Evolutionary conservation across 1,140 invertebrate species (phyloP).

Genomic region (Drosophila hydei): DNA sequence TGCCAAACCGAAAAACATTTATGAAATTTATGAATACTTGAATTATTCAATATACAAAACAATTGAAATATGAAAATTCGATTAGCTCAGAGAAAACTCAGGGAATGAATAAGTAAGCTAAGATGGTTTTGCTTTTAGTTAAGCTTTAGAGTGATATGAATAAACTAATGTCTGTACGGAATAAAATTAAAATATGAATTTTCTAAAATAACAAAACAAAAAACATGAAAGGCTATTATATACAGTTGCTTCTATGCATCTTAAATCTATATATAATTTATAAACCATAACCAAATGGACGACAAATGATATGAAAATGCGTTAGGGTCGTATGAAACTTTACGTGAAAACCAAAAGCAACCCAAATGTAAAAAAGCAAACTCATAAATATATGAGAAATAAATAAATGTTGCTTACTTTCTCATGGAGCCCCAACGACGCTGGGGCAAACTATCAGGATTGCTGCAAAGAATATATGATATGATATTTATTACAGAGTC

Average conservation of each 20-base stretch:
- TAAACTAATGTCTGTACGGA: neutral
- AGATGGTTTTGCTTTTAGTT: neutral
- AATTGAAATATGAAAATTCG: slow-evolving; percentile 25
- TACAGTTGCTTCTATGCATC: neutral
- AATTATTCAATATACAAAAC: slow-evolving; percentile 3
- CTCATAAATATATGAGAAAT: slow-evolving; percentile 25
- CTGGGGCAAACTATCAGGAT: slow-evolving; percentile 88
- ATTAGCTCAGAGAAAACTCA: neutral
- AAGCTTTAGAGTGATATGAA: too few relatives aligned
- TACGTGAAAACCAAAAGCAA: slow-evolving; percentile 43
- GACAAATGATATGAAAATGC: slow-evolving; percentile 30
- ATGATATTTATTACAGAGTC: slow-evolving; percentile 20
- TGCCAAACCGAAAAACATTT: slow-evolving; percentile 37
- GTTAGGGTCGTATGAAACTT: slow-evolving; percentile 46
- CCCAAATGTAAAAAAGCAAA: slow-evolving; percentile 16
- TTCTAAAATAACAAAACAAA: neutral
- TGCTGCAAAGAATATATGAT: slow-evolving; percentile 84
- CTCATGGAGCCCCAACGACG: slow-evolving; percentile 91
- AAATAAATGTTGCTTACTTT: slow-evolving; percentile 86
- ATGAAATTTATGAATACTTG: slow-evolving; percentile 36
- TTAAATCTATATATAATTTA: neutral
- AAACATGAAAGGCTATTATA: neutral
- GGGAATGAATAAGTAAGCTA: too few relatives aligned
- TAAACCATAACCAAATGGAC: slow-evolving; percentile 59
- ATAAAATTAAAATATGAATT: neutral